phyloP scores from a whole-genome alignment of 2,888 invertebrate genomes.

The Leptopilina myrica region DNA sequence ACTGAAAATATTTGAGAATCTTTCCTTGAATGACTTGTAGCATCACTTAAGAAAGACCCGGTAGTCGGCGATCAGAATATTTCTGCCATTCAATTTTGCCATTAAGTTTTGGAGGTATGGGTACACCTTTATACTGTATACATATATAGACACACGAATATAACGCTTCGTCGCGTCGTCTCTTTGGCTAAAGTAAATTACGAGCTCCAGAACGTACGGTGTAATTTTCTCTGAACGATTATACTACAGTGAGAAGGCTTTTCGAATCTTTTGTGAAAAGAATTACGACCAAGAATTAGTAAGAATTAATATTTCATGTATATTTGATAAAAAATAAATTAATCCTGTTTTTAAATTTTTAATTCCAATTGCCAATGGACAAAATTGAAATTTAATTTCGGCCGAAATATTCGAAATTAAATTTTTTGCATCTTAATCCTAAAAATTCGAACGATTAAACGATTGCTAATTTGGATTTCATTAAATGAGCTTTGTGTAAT shows the following conservation, averaged over 20 bases:
- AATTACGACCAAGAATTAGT: slow-evolving; percentile 43
- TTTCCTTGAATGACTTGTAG: neutral
- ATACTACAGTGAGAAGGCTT: slow-evolving; percentile 12
- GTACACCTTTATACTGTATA: neutral
- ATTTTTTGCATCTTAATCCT: too few relatives aligned
- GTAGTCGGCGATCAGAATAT: slow-evolving; percentile 17
- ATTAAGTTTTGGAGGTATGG: neutral
- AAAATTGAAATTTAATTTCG: too few relatives aligned
- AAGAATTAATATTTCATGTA: slow-evolving; percentile 49
- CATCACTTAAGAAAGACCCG: slow-evolving; percentile 15
- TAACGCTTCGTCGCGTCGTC: slow-evolving; percentile 12
- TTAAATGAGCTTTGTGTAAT: neutral
- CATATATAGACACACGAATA: neutral
- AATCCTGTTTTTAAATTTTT: too few relatives aligned
- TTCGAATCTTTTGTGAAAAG: slow-evolving; percentile 33
- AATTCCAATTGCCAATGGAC: too few relatives aligned
- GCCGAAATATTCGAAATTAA: too few relatives aligned
- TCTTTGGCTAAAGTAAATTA: slow-evolving; percentile 47
- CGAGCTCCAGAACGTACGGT: slow-evolving; percentile 21
- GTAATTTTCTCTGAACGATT: slow-evolving; percentile 45
- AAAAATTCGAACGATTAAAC: neutral
- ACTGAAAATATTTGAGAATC: neutral
- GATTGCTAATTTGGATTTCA: neutral
- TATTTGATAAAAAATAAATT: too few relatives aligned
- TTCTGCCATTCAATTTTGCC: slow-evolving; percentile 8